Base-by-base conservation (phyloP, 1,140 invertebrate genomes). In the Piezodorus guildinii region DNA sequence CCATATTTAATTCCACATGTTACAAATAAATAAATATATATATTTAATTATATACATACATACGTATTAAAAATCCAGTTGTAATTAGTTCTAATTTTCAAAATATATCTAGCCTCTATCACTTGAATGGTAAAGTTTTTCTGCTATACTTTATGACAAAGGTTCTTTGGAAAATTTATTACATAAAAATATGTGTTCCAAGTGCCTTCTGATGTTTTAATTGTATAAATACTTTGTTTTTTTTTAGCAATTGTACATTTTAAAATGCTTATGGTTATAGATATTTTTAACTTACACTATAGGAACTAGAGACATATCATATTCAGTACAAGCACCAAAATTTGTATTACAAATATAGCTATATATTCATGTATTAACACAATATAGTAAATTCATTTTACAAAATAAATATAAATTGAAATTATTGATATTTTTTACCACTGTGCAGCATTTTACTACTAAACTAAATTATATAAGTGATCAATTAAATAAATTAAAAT, bases 171-270 rank as follows among this genome's bases (percentile, higher is more conserved):
- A 56, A 56, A 56, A 45, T 61, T 61, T 62, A 16, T 62, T 54
- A 51, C 49, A 62, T 62, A 62, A 62, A 62, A 62, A 62, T 62
- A 62, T 62, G 62, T 62, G 62, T 52, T 62, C 49, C 62, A 62
- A 51, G 62, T 62, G 62, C 45, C 62, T 52, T 51, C 51, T 56
- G 52, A 56, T 56, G 52, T 5, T 23, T 23, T 56, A 56, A 23
- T 56, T 56, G 23, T 56, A 56, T 27, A 27, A 56, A 56, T 27
- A 27, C 52, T 56, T 56, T 56, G 52, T 56, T 56, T 30, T 59
- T 60, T 60, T 60, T 30, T 60, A 27, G 17, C 34, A 25, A 21
- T 52, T 52, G 17, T 56, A 27, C 30, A 30, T 56, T 56, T 56
- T 30, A 30, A 34, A 34, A 44, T 61, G 60, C 19, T 61, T 61